Conservation (phyloP, 2,888 invertebrate species). For the Cheilosia grossa region DNA sequence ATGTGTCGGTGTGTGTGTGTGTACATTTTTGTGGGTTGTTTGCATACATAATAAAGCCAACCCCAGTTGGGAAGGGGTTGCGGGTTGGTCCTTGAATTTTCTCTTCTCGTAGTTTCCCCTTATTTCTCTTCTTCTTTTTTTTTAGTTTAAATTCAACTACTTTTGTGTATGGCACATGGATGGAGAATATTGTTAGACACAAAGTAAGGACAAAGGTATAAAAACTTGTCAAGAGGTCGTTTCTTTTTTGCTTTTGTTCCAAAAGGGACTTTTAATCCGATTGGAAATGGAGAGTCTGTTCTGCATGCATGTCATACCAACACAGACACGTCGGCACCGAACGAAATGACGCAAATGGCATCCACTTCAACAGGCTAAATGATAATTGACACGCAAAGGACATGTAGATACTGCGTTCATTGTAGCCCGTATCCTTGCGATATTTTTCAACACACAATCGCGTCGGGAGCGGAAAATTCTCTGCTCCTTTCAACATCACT, state of each 20-base stretch:
- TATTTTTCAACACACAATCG: not conserved
- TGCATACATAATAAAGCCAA: conserved; percentile 49
- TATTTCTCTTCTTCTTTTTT: not conserved
- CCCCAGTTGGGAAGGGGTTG: not conserved
- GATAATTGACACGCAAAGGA: conserved; percentile 36
- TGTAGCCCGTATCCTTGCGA: conserved; percentile 18
- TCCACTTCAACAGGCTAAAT: conserved; percentile 24
- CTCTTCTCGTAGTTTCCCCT: conserved; percentile 1
- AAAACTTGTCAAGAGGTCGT: not conserved
- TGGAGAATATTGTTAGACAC: not conserved
- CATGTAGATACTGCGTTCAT: conserved; percentile 5
- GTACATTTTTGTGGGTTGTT: conserved; percentile 30
- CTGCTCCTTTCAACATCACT: not conserved
- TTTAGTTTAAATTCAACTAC: conserved; percentile 49
- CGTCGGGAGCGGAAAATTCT: not conserved
- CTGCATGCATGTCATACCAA: not conserved
- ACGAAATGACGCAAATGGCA: conserved; percentile 17
- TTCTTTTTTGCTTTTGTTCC: not conserved
- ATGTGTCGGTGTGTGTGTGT: conserved; percentile 18
- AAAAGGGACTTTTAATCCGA: conserved; percentile 1
- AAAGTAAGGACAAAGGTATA: not conserved
- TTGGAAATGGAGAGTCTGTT: not conserved
- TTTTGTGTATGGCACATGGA: not conserved
- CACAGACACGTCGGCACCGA: not conserved
- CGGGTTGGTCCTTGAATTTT: conserved; percentile 38